These are phyloP conservation scores for Macrobrachium nipponense DNA, from an alignment of 1,140 invertebrate genomes.

Conservation along the genomic window DNA sequence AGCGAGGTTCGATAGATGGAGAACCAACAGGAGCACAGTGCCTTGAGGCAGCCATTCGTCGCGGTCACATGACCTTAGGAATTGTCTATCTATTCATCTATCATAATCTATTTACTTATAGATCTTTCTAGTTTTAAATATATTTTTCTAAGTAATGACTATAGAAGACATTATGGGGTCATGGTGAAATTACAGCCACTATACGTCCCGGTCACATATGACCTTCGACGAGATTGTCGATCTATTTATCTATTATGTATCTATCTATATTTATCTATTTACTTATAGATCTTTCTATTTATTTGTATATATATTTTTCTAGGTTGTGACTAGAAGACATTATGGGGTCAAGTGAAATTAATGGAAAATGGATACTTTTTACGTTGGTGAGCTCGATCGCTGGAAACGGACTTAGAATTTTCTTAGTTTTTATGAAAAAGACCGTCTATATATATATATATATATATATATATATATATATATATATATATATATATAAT, in stretches of 20 bases:
- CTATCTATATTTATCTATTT: slow-evolving; percentile 17
- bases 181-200: not conserved
- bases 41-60: not conserved
- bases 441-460: not conserved
- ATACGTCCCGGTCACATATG: not conserved
- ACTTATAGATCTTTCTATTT: not conserved
- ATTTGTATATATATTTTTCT: slow-evolving; percentile 16
- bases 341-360: too few relatives aligned
- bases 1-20: too few relatives aligned
- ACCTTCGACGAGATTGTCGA: not conserved
- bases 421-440: too few relatives aligned
- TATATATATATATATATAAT: too few relatives aligned
- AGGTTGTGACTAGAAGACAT: too few relatives aligned
- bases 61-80: not conserved
- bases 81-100: not conserved
- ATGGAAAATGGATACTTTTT: too few relatives aligned
- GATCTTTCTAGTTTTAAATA: not conserved
- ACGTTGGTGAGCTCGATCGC: too few relatives aligned
- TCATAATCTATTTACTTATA: not conserved
- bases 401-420: too few relatives aligned
- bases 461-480: slow-evolving; percentile 28
- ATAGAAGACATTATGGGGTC: not conserved
- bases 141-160: not conserved
- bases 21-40: too few relatives aligned
- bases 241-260: not conserved